phyloP scores from a whole-genome alignment of 1,140 invertebrate species.

The Papilio aristodemus region DNA sequence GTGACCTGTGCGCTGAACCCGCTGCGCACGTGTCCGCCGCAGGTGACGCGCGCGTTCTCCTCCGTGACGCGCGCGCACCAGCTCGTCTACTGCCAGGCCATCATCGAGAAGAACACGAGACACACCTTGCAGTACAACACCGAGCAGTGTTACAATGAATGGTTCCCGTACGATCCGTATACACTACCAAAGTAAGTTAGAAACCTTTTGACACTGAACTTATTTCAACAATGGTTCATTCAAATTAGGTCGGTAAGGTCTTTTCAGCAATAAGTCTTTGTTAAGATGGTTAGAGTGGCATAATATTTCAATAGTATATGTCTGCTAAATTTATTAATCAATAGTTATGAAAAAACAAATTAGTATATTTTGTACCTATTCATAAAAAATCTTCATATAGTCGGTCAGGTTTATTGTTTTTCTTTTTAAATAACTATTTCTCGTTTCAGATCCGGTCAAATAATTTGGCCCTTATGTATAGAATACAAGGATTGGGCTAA shows the following conservation, averaged over 20 bases:
- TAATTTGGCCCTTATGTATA: slow-evolving; percentile 72
- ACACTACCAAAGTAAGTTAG: slow-evolving; percentile 67
- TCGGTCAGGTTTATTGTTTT: slow-evolving; percentile 3
- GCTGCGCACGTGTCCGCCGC: slow-evolving; percentile 87
- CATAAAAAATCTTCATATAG: too few species aligned
- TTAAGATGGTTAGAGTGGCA: too few species aligned
- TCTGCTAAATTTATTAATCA: too few species aligned
- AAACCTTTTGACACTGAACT: slow-evolving; percentile 12
- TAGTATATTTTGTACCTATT: too few species aligned
- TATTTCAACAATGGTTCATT: not conserved
- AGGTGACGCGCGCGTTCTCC: slow-evolving; percentile 91
- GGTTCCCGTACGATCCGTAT: slow-evolving; percentile 79
- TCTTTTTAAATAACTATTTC: too few species aligned
- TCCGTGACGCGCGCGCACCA: slow-evolving; percentile 92
- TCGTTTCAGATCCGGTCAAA: slow-evolving; percentile 71
- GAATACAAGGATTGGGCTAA: slow-evolving; percentile 71
- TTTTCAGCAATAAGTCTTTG: too few species aligned
- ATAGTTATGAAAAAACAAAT: too few species aligned
- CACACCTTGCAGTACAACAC: slow-evolving; percentile 77
- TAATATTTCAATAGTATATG: too few species aligned
- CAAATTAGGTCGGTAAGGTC: too few species aligned
- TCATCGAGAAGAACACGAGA: slow-evolving; percentile 92
- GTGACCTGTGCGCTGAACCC: slow-evolving; percentile 93
- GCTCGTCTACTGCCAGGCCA: slow-evolving; percentile 93
- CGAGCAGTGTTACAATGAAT: slow-evolving; percentile 60